Evolutionary conservation across 1,140 invertebrate species (phyloP), one percentile per base, ranked within the genome.

Genomic region (Ephestia elutella): DNA sequence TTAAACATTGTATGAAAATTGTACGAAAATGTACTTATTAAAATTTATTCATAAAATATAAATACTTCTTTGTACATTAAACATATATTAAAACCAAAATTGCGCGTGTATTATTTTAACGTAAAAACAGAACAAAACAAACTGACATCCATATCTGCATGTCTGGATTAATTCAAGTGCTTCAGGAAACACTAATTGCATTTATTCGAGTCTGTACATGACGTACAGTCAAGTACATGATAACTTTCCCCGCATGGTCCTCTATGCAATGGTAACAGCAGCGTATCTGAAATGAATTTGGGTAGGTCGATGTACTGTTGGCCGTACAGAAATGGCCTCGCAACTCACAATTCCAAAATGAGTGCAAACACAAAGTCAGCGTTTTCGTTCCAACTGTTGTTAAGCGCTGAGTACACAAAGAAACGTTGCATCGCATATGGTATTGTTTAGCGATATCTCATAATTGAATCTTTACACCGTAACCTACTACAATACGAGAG

Each of bases 401-500:
- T 77, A 72, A 7, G 11, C 50, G 50, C 70, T 56, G 57, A 62
- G 65, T 75, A 77, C 77, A 79, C 76, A 78, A 81, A 79, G 78
- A 75, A 75, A 71, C 68, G 59, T 71, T 75, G 67, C 65, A 75
- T 73, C 68, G 60, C 58, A 62, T 68, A 68, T 63, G 55, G 73
- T 73, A 82, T 80, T 82, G 77, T 82, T 81, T 64, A 60, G 44
- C 57, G 68, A 71, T 82, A 85, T 85, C 82, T 74, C 57, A 69
- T 75, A 85, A 82, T 82, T 80, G 74, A 81, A 85, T 85, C 80
- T 82, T 71, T 70, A 71, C 63, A 73, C 65, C 56, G 60, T 73
- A 71, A 74, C 71, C 67, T 71, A 72, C 62, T 59, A 76, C 51
- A 58, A 58, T 38, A 21, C 17, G 20, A 35, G 30, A 50, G 60